phyloP scores from a whole-genome alignment of 2,113 vertebrate species.

The Pantherophis guttatus region DNA sequence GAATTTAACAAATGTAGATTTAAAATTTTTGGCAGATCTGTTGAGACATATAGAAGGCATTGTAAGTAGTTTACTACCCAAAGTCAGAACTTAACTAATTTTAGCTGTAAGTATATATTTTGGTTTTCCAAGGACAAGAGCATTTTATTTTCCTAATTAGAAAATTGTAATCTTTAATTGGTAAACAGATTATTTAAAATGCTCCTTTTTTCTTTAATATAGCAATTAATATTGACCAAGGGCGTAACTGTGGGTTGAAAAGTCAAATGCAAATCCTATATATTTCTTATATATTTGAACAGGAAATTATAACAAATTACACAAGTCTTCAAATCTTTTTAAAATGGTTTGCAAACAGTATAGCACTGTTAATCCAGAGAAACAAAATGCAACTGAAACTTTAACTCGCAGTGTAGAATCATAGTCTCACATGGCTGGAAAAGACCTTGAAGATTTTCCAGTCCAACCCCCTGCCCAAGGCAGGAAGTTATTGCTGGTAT shows the following conservation, averaged over 20 bases:
- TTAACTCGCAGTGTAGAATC: neutral
- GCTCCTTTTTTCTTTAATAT: neutral
- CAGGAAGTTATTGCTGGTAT: neutral
- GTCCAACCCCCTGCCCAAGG: neutral
- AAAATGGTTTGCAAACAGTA: neutral
- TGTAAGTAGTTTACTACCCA: neutral
- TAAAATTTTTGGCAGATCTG: constrained; percentile 95
- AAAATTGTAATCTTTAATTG: neutral
- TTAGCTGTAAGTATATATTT: neutral
- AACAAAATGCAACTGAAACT: neutral
- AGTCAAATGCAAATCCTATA: neutral
- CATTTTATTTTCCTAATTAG: neutral
- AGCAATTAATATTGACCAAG: neutral
- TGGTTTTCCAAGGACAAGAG: neutral
- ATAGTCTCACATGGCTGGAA: neutral
- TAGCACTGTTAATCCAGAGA: neutral
- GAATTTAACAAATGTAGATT: constrained; percentile 99
- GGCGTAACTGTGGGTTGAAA: neutral
- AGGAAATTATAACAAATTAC: neutral
- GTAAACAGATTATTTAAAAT: neutral
- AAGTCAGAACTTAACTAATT: constrained; percentile 16
- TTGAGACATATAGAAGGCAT: constrained; percentile 40
- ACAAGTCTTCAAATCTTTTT: neutral
- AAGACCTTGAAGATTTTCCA: neutral
- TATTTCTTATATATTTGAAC: neutral